phyloP scores from a whole-genome alignment of 2,888 invertebrate genomes.

The Synanthedon vespiformis region DNA sequence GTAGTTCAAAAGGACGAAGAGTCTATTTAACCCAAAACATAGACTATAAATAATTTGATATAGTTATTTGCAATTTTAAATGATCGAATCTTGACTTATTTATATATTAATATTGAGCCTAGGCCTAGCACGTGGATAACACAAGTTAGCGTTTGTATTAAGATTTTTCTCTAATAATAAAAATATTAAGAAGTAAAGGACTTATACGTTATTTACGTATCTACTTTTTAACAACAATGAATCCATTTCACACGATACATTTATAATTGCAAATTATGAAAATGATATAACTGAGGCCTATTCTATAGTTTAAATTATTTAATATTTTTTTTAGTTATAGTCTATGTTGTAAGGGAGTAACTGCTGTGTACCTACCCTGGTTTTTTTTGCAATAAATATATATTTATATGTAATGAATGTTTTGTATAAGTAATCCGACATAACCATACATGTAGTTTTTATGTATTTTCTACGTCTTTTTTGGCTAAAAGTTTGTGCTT shows the following conservation, averaged over 20 bases:
- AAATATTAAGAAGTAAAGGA: too few species aligned
- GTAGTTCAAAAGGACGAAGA: neutral
- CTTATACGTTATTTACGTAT: too few species aligned
- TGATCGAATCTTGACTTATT: too few species aligned
- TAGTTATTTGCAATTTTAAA: too few species aligned
- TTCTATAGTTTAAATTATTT: neutral
- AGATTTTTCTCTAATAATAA: too few species aligned
- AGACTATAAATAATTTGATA: slow-evolving; percentile 1
- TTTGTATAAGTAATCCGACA: slow-evolving; percentile 27
- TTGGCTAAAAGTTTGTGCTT: slow-evolving; percentile 6
- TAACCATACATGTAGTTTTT: slow-evolving; percentile 25
- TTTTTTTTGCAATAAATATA: slow-evolving; percentile 38
- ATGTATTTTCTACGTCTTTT: slow-evolving; percentile 38
- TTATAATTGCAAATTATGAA: too few species aligned
- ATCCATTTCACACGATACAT: too few species aligned
- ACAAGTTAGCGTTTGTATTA: too few species aligned
- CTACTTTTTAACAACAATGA: too few species aligned
- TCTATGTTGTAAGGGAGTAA: slow-evolving; percentile 17
- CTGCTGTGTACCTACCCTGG: slow-evolving; percentile 17
- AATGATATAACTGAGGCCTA: neutral
- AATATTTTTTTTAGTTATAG: neutral
- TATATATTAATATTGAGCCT: too few species aligned
- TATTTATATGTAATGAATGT: slow-evolving; percentile 35
- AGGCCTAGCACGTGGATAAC: too few species aligned
- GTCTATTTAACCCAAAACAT: slow-evolving; percentile 3